Percentiles rank a stretch among this genome's conserved stretches.
Conservation (phyloP, 2,113 vertebrate genomes). For the Malurus alboscapulatus region DNA sequence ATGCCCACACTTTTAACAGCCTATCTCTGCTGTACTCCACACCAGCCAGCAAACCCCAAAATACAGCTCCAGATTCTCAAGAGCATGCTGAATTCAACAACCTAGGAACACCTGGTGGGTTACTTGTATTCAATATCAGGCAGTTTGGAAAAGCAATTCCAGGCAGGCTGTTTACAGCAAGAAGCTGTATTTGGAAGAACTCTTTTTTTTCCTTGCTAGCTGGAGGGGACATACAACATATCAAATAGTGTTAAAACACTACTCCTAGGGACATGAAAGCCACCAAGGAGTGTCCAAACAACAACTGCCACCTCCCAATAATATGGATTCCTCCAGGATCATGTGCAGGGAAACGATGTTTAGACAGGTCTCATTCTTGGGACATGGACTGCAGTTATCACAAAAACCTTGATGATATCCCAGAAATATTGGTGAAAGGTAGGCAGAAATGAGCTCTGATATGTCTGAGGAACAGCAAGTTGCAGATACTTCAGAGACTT, state of each 20-base stretch:
- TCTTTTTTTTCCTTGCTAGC: background rate
- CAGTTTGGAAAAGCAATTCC: background rate
- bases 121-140: background rate
- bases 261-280: background rate
- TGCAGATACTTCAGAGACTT: background rate
- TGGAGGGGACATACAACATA: background rate
- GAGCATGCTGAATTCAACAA: background rate
- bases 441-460: background rate
- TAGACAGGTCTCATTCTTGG: background rate
- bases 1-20: background rate
- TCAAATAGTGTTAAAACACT: background rate
- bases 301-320: background rate
- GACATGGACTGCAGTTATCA: background rate
- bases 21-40: background rate
- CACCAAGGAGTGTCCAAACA: background rate
- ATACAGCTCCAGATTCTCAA: background rate
- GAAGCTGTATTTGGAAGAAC: background rate
- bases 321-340: background rate
- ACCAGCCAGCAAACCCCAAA: background rate
- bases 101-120: background rate
- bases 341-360: background rate
- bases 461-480: background rate
- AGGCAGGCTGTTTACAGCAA: background rate
- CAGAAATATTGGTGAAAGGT: background rate
- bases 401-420: background rate